phyloP scores from a whole-genome alignment of 2,113 vertebrate genomes.

The Muntiacus muntjak region DNA sequence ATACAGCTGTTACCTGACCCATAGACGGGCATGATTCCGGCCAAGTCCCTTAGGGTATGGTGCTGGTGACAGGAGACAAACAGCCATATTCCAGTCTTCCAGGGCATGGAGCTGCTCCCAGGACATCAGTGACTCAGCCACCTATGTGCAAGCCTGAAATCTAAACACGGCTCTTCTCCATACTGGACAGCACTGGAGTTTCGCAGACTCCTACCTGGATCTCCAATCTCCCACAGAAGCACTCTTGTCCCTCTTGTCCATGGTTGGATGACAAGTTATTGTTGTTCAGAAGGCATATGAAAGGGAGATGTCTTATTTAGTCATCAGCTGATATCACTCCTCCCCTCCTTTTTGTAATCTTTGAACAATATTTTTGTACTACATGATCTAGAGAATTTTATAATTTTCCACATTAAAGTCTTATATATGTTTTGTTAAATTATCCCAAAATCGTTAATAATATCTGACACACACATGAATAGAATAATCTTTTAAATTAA shows the following conservation, averaged over 20 bases:
- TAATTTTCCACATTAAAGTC: not conserved
- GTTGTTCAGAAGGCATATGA: not conserved
- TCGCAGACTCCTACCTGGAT: not conserved
- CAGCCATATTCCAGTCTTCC: not conserved
- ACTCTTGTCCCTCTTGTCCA: not conserved
- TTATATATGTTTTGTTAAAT: not conserved
- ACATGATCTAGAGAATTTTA: not conserved
- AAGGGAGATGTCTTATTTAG: not conserved
- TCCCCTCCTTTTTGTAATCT: not conserved
- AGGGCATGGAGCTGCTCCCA: not conserved
- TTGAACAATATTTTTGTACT: not conserved
- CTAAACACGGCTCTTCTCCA: not conserved
- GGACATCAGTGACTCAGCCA: not conserved
- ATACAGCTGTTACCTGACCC: not conserved
- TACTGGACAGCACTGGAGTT: not conserved
- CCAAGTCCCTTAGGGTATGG: not conserved
- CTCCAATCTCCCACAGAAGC: not conserved
- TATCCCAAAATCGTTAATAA: not conserved
- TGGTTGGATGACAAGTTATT: not conserved
- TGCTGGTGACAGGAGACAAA: not conserved
- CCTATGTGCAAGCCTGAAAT: not conserved
- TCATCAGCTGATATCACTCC: not conserved
- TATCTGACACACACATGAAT: not conserved
- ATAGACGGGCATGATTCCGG: not conserved
- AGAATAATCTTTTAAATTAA: not conserved